These are phyloP conservation scores for Diglossa cyanea DNA, from an alignment of 2,797 vertebrate species.

Conservation along the genomic window DNA sequence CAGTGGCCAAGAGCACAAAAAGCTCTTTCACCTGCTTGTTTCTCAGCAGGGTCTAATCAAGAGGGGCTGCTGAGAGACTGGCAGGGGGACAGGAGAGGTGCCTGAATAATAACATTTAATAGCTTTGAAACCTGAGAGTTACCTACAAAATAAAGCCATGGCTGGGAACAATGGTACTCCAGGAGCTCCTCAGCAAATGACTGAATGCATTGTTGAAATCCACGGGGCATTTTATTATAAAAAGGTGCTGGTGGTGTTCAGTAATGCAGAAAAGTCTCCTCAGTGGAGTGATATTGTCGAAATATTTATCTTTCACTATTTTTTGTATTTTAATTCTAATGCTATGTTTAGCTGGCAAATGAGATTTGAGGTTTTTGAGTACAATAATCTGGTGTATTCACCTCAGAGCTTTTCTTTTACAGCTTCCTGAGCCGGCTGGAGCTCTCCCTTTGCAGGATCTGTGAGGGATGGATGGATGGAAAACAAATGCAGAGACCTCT, in stretches of 20 bases:
- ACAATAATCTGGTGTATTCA: background rate
- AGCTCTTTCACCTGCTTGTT: slow-evolving; percentile 73
- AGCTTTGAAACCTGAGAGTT: slow-evolving; percentile 80
- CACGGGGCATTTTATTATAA: background rate
- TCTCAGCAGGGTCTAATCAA: slow-evolving; percentile 80
- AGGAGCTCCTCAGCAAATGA: slow-evolving; percentile 50
- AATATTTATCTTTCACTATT: background rate
- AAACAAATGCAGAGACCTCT: background rate
- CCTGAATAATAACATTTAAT: slow-evolving; percentile 76
- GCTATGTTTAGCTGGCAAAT: background rate
- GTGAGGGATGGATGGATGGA: background rate
- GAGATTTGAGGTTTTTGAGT: background rate
- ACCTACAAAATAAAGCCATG: slow-evolving; percentile 71
- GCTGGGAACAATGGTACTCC: slow-evolving; percentile 65
- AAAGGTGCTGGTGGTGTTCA: fast-evolving
- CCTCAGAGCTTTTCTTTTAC: background rate
- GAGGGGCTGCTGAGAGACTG: slow-evolving; percentile 64
- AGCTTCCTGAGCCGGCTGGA: background rate
- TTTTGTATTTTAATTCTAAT: background rate
- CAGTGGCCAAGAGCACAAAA: slow-evolving; percentile 72
- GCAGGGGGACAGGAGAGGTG: slow-evolving; percentile 40
- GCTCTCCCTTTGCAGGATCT: background rate
- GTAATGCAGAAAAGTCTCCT: background rate
- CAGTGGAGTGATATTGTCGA: background rate
- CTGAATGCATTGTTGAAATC: background rate